These are phyloP conservation scores for Abrostola triplasia DNA, from an alignment of 2,888 invertebrate genomes.

Conservation along the genomic window DNA sequence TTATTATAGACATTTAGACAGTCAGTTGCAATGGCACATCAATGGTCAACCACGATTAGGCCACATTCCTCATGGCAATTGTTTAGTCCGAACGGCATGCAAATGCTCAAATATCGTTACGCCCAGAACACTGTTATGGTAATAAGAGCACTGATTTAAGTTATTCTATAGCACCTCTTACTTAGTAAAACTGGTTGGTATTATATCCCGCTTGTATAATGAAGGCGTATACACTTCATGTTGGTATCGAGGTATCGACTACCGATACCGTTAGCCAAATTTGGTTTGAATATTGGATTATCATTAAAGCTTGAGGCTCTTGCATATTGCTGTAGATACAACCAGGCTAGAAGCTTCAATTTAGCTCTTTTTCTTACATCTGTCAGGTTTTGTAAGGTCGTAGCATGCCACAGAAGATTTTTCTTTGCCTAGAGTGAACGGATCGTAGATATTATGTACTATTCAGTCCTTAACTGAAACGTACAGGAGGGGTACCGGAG, in stretches of 20 bases:
- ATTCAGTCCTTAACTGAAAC: too few relatives aligned
- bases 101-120: constrained; percentile 62
- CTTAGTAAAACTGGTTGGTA: constrained; percentile 39
- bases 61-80: constrained; percentile 61
- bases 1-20: constrained; percentile 2
- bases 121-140: constrained; percentile 54
- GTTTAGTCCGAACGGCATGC: constrained; percentile 57
- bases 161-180: constrained; percentile 43
- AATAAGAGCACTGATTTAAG: constrained; percentile 43
- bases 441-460: too few relatives aligned
- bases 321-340: too few relatives aligned
- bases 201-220: constrained; percentile 24
- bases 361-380: too few relatives aligned
- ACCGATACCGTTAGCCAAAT: constrained; percentile 9
- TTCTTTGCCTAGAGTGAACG: too few relatives aligned
- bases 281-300: constrained; percentile 1
- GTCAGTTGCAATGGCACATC: constrained; percentile 28
- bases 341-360: background rate
- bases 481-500: too few relatives aligned
- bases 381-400: too few relatives aligned
- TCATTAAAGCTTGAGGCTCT: background rate
- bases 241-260: constrained; percentile 5
- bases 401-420: too few relatives aligned
- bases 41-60: constrained; percentile 15
- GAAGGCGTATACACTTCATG: constrained; percentile 21